phyloP scores from a whole-genome alignment of 2,113 vertebrate species.

The Alligator sinensis region DNA sequence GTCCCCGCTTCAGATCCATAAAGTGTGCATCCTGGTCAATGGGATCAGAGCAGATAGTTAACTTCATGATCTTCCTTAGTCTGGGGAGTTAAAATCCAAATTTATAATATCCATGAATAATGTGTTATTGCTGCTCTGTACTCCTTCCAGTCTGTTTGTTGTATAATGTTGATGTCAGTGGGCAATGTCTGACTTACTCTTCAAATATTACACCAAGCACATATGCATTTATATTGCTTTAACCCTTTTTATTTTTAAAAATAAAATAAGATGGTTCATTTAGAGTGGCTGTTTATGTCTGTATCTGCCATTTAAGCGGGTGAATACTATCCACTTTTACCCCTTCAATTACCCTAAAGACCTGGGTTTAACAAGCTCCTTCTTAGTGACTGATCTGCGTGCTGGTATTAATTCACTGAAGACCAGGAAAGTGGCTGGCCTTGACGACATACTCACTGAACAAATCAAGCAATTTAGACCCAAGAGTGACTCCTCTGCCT shows the following conservation, averaged over 20 bases:
- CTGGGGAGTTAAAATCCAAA: background rate
- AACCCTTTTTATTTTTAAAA: background rate
- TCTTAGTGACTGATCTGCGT: too few species aligned
- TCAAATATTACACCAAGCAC: conserved; percentile 8
- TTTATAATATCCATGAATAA: background rate
- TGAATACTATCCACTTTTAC: background rate
- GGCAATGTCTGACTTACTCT: conserved; percentile 10
- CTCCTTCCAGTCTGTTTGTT: background rate
- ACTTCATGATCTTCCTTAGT: background rate
- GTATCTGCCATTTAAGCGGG: background rate
- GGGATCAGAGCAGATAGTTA: background rate
- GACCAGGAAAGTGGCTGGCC: too few species aligned
- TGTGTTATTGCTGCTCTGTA: background rate
- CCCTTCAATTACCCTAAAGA: background rate
- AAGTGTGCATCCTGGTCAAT: too few species aligned
- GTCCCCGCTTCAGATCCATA: too few species aligned
- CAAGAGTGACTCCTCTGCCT: too few species aligned
- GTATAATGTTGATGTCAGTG: background rate
- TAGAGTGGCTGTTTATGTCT: background rate
- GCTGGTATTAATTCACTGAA: too few species aligned
- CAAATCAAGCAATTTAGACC: too few species aligned
- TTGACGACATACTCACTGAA: too few species aligned
- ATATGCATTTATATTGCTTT: background rate
- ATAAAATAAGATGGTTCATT: background rate
- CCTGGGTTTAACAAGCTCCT: too few species aligned